Evolutionary conservation across 2,113 vertebrate species (phyloP).

Genomic region (Proterorhinus semilunaris): DNA sequence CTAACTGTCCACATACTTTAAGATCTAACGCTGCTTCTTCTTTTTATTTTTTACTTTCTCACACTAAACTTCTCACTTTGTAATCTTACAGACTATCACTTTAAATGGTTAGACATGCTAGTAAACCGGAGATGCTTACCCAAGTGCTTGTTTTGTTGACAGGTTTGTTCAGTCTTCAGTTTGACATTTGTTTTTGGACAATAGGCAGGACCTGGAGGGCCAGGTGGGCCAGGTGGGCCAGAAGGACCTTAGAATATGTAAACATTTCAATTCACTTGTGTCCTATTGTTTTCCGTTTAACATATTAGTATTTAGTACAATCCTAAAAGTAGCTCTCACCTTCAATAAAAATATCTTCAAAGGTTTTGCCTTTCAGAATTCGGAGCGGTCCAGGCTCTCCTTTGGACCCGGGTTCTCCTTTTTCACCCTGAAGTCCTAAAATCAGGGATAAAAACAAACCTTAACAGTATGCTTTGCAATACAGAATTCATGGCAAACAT

Average conservation of each 20-base stretch:
- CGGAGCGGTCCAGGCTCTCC: conserved; percentile 63
- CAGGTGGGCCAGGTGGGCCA: conserved; percentile 64
- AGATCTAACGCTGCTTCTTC: too few relatives aligned
- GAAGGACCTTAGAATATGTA: conserved; percentile 50
- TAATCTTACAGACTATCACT: too few relatives aligned
- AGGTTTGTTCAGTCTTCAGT: conserved; percentile 28
- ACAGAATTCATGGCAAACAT: too few relatives aligned
- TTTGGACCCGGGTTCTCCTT: conserved; percentile 46
- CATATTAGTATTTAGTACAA: neutral
- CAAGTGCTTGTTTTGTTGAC: conserved; percentile 11
- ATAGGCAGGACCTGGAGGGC: conserved; percentile 57
- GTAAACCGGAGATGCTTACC: conserved; percentile 24
- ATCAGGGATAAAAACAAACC: neutral
- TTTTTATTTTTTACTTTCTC: too few relatives aligned
- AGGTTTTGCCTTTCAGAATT: conserved; percentile 42
- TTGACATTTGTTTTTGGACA: conserved; percentile 57
- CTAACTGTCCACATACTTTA: too few relatives aligned
- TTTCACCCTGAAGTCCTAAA: conserved; percentile 44
- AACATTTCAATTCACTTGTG: neutral
- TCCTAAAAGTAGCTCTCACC: conserved; percentile 19
- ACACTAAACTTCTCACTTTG: too few relatives aligned
- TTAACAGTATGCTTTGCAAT: too few relatives aligned
- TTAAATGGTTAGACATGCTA: neutral
- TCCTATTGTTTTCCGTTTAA: neutral
- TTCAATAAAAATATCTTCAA: conserved; percentile 59